Conservation (phyloP, 2,113 vertebrate species). For the Gorilla gorilla region DNA sequence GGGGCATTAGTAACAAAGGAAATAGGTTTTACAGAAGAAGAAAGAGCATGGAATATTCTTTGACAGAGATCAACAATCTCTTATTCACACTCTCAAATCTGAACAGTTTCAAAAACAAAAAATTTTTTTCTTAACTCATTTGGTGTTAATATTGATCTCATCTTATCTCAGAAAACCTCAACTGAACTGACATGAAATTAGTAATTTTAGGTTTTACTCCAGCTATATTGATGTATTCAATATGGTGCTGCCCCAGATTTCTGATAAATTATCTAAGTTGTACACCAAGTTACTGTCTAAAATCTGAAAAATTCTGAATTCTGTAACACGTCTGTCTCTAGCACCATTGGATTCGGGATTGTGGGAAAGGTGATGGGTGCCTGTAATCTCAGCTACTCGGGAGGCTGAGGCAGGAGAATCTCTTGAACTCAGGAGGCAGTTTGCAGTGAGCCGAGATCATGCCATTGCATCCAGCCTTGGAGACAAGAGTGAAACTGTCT, state of each 20-base stretch:
- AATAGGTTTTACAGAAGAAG: not conserved
- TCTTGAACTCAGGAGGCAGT: too few species aligned
- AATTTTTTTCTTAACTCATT: not conserved
- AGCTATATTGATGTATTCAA: not conserved
- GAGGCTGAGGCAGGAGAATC: too few species aligned
- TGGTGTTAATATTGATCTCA: not conserved
- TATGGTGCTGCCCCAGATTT: not conserved
- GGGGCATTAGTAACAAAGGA: not conserved
- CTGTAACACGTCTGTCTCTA: not conserved
- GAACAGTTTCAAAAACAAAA: not conserved
- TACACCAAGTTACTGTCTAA: not conserved
- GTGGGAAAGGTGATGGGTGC: too few species aligned
- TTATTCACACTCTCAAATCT: not conserved
- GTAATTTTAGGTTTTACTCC: not conserved
- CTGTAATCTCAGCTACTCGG: too few species aligned
- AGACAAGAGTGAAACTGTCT: too few species aligned
- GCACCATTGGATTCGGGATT: not conserved
- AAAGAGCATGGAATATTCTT: not conserved
- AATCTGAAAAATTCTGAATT: not conserved
- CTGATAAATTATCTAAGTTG: not conserved
- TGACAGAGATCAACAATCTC: not conserved
- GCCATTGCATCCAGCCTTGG: too few species aligned
- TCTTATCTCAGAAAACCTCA: not conserved
- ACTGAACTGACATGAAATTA: not conserved
- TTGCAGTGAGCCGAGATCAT: too few species aligned